Base-by-base conservation (phyloP, 1,140 invertebrate genomes). In the Temnothorax nylanderi region DNA sequence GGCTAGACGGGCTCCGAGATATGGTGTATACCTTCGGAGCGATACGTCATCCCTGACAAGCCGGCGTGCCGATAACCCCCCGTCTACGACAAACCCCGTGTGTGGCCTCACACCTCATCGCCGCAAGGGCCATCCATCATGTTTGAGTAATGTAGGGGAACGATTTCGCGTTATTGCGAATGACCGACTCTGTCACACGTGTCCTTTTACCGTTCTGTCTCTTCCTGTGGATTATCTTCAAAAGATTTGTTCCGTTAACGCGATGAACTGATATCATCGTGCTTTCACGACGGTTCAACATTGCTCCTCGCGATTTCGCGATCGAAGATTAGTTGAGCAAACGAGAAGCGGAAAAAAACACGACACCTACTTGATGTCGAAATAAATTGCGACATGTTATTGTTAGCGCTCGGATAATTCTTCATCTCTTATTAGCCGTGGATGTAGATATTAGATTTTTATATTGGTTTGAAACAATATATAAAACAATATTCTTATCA, bases 111-210 rank as follows among this genome's bases (percentile, higher is more conserved):
- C 90, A 91, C 90, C 90, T 91, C 90, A 91, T 91, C 88, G 87
- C 90, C 69, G 85, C 76, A 87, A 92, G 90, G 86, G 67, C 91
- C 88, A 94, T 94, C 93, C 92, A 94, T 94, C 93, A 94, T 91
- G 89, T 92, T 92, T 92, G 93, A 94, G 92, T 94, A 94, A 94
- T 93, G 92, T 91, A 89, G 91, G 89, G 89, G 94, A 91, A 92
- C 89, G 91, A 91, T 93, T 94, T 89, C 91, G 87, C 91, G 86
- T 94, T 93, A 93, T 93, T 92, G 90, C 91, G 90, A 92, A 87
- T 90, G 89, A 90, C 89, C 87, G 81, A 88, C 77, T 92, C 76
- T 77, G 78, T 54, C 77, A 34, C 82, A 51, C 85, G 32, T 67
- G 60, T 76, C 81, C 54, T 84, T 75, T 84, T 75, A 74, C 77